Percentiles rank a stretch among this genome's conserved stretches.
Evolutionary conservation across 2,888 invertebrate species (phyloP).

Genomic region (Unio delphinus): DNA sequence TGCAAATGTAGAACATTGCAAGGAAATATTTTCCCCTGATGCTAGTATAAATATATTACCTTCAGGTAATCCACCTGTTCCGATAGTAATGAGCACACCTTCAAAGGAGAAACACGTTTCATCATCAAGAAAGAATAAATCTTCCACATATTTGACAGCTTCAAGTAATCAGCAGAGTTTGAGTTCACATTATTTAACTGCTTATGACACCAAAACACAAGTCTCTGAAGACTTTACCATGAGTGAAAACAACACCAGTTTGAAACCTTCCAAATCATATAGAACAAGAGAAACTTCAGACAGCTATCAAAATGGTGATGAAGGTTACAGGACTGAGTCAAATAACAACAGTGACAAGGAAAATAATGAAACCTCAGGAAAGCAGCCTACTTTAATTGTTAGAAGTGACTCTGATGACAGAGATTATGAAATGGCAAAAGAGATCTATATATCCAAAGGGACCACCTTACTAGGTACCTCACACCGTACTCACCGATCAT

Average conservation of each 20-base stretch:
- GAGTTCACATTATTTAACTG: constrained; percentile 24
- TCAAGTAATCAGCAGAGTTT: constrained; percentile 15
- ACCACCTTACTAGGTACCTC: constrained; percentile 42
- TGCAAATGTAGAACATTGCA: constrained; percentile 5
- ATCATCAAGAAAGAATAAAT: constrained; percentile 17
- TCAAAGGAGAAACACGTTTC: constrained; percentile 16
- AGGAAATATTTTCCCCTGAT: constrained; percentile 19
- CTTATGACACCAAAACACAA: constrained; percentile 9
- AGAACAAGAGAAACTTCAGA: constrained; percentile 4
- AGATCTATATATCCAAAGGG: constrained; percentile 58
- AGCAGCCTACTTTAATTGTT: constrained; percentile 3
- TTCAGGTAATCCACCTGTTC: constrained; percentile 20
- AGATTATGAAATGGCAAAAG: constrained; percentile 47
- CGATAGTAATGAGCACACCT: constrained; percentile 37
- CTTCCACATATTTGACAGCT: constrained; percentile 22
- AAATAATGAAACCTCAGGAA: constrained; percentile 8
- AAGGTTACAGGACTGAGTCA: constrained; percentile 28
- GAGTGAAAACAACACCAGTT: not conserved
- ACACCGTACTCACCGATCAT: constrained; percentile 41
- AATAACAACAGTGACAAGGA: constrained; percentile 13
- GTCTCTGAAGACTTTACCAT: too few species aligned
- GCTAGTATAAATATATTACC: constrained; percentile 22
- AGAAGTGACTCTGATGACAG: constrained; percentile 24
- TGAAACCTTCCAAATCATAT: not conserved
- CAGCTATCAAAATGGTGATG: constrained; percentile 25